These are phyloP conservation scores for Pelobates fuscus DNA, from an alignment of 2,113 vertebrate genomes.

Conservation along the genomic window DNA sequence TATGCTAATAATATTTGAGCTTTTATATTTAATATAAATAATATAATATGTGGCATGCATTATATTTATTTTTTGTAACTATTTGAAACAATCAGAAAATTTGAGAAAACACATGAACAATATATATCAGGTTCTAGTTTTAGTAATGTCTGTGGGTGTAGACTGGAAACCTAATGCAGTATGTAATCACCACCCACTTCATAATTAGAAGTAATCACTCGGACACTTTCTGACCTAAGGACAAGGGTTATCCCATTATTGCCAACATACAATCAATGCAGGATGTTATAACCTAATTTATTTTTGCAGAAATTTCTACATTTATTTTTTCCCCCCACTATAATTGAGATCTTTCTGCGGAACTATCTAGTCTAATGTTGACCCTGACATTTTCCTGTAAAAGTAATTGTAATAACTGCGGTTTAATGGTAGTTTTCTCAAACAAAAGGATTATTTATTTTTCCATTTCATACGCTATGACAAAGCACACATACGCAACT, in stretches of 20 bases:
- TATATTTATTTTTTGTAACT: too few relatives aligned
- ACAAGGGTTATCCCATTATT: slow-evolving; percentile 33
- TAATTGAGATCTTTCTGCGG: background rate
- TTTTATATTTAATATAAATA: too few relatives aligned
- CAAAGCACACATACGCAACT: too few relatives aligned
- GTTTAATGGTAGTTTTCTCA: background rate
- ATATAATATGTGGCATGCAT: too few relatives aligned
- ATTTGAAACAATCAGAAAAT: too few relatives aligned
- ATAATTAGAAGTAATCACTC: slow-evolving; percentile 13
- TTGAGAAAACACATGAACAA: too few relatives aligned
- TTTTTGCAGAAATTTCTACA: background rate
- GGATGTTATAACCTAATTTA: slow-evolving; percentile 16
- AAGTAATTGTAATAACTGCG: background rate
- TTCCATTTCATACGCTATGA: too few relatives aligned
- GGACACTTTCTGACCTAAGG: slow-evolving; percentile 18
- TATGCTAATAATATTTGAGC: too few relatives aligned
- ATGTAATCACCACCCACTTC: background rate
- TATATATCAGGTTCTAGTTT: too few relatives aligned
- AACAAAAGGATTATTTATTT: too few relatives aligned
- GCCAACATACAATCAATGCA: slow-evolving; percentile 7
- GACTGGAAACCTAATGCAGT: too few relatives aligned
- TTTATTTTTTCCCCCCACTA: background rate
- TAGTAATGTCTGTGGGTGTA: too few relatives aligned
- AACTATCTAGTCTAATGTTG: background rate
- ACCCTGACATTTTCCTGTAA: slow-evolving; percentile 6